These are phyloP conservation scores for Brachyptera putata DNA, from an alignment of 2,888 invertebrate genomes.

Conservation along the genomic window DNA sequence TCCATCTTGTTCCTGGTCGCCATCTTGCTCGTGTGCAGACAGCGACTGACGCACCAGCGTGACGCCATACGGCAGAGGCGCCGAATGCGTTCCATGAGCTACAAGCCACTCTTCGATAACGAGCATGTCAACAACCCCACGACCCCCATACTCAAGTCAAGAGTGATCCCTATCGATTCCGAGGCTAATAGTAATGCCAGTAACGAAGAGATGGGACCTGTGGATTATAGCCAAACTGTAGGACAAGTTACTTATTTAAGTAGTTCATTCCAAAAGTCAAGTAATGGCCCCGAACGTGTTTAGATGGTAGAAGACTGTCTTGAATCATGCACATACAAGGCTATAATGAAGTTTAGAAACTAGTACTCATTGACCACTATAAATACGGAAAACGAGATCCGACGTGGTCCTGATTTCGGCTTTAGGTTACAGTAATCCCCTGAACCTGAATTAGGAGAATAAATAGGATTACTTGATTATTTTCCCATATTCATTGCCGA, in stretches of 20 bases:
- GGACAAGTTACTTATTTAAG: background rate
- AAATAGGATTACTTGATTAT: no score
- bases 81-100: background rate
- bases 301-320: no score
- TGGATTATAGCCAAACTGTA: background rate
- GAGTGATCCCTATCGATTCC: background rate
- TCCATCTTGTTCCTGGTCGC: background rate
- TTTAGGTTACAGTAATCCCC: no score
- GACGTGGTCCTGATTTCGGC: no score
- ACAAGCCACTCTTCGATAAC: background rate
- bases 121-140: constrained; percentile 9
- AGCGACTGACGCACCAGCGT: background rate
- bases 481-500: no score
- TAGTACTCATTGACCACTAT: no score
- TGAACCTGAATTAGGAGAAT: no score
- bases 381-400: no score
- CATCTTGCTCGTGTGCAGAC: background rate
- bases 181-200: background rate
- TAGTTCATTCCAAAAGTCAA: no score
- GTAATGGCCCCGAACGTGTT: no score
- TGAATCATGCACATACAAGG: no score
- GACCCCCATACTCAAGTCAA: background rate
- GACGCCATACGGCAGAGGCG: background rate
- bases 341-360: no score
- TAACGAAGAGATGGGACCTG: background rate